Conservation (phyloP, 2,113 vertebrate genomes). For the Clarias magur region DNA sequence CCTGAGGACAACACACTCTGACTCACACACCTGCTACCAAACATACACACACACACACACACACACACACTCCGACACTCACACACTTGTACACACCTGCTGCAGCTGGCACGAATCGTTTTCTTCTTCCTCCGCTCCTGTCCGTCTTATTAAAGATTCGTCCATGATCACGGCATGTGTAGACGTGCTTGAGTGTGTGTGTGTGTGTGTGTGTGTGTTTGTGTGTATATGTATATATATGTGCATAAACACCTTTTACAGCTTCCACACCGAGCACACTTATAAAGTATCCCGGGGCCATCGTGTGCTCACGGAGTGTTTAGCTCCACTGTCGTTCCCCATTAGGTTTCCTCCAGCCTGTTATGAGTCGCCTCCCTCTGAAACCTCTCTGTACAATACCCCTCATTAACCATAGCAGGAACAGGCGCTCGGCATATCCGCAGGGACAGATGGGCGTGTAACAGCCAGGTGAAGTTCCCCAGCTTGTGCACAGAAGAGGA, state of each 20-base stretch:
- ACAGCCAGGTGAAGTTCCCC: slow-evolving; percentile 13
- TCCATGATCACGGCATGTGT: not conserved
- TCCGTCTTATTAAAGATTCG: not conserved
- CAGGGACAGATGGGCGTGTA: slow-evolving; percentile 10
- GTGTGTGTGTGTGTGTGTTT: not conserved
- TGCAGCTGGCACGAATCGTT: not conserved
- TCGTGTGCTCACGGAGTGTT: not conserved
- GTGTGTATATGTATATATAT: not conserved
- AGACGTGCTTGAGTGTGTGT: not conserved
- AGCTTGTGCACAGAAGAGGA: slow-evolving; percentile 11
- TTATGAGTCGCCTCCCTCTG: not conserved
- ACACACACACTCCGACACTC: not conserved
- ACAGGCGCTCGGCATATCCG: not conserved
- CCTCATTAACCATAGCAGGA: slow-evolving; percentile 21
- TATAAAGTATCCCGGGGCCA: not conserved
- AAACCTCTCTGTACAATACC: not conserved
- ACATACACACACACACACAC: slow-evolving; percentile 10
- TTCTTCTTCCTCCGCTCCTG: not conserved
- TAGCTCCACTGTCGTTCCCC: slow-evolving; percentile 1
- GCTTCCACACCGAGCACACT: not conserved
- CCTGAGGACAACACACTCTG: slow-evolving; percentile 24
- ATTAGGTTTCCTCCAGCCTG: slow-evolving; percentile 9
- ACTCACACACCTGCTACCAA: slow-evolving; percentile 13
- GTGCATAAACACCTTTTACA: not conserved
- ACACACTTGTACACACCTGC: slow-evolving; percentile 15